A percentile compares a stretch with the other conserved stretches of the same genome.
Evolutionary conservation across 2,797 vertebrate genomes (phyloP).

Genomic region (Premnoplex brunnescens): DNA sequence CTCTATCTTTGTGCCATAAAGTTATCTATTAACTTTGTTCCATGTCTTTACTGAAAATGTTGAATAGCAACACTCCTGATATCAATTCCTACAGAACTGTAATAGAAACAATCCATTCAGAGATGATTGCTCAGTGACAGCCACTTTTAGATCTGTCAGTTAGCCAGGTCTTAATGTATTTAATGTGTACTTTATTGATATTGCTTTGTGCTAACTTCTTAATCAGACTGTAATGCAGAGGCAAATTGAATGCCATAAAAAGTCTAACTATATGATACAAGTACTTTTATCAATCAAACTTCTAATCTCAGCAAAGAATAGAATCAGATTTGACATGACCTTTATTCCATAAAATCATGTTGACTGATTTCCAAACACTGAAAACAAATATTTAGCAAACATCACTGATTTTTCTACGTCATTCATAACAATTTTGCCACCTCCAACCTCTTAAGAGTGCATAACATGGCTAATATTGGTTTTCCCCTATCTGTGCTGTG

Average conservation of each 20-base stretch:
- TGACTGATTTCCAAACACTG: constrained; percentile 26
- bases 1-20: constrained; percentile 30
- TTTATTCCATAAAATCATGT: constrained; percentile 14
- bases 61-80: constrained; percentile 46
- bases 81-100: constrained; percentile 33
- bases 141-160: constrained; percentile 43
- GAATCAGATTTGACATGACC: constrained; percentile 37
- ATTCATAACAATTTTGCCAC: background rate
- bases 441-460: background rate
- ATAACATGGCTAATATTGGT: background rate
- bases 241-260: constrained; percentile 25
- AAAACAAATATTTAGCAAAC: constrained; percentile 19
- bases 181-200: constrained; percentile 53
- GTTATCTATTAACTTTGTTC: constrained; percentile 60
- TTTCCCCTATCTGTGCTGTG: background rate
- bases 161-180: constrained; percentile 62
- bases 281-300: constrained; percentile 32
- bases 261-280: background rate
- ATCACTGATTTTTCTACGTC: background rate
- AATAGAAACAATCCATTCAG: constrained; percentile 37
- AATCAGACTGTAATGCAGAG: constrained; percentile 33
- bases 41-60: constrained; percentile 29
- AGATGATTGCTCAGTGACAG: constrained; percentile 18
- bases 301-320: constrained; percentile 25
- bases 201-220: constrained; percentile 53